Evolutionary conservation across 2,113 vertebrate genomes (phyloP), one percentile per base, ranked within the genome.

Genomic region (Gymnorhina tibicen): DNA sequence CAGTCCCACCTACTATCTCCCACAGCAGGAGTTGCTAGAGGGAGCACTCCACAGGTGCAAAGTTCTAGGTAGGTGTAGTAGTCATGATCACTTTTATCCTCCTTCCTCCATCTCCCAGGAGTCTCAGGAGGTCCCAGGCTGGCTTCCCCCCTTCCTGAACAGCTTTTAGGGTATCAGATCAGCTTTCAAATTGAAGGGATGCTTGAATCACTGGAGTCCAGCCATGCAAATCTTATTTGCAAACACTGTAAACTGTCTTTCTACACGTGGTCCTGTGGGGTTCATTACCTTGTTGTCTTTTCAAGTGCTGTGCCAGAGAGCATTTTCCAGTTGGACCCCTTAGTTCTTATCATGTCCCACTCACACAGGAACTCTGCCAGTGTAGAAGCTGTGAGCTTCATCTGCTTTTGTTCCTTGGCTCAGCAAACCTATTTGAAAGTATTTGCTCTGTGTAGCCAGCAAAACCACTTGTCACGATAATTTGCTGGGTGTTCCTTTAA

Each of bases 211-310:
- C 44, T 11, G 0, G 8, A 77, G 33, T 67, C n/a, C 27, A 58
- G 35, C 50, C 27, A 47, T 47, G 33, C 20, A 68, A 79, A 68
- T 39, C 26, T 28, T 32, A 32, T 49, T 84, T 44, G 13, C 52
- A 79, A 79, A 79, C 39, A 35, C 8, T 39, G 5, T 56, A 41
- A 89, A 77, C 2, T 55, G 3, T 28, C 33, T 85, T 75, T 52
- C 60, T 81, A 10, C 44, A 1, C 10, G 16, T 16, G 10, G 4
- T 50, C 20, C 44, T 3, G 0, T 8, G 32, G 30, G 12, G 10
- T 59, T 79, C 16, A 7, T 59, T 35, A 55, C 20, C 52, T 70
- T 26, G 4, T 46, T 74, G 52, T 39, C 33, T 49, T 55, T 87
- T 74, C 16, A 30, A 50, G 53, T 39, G 44, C 58, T 64, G 21